Base-by-base conservation (phyloP, 2,113 vertebrate genomes). In the Myrmophylax atrothorax region DNA sequence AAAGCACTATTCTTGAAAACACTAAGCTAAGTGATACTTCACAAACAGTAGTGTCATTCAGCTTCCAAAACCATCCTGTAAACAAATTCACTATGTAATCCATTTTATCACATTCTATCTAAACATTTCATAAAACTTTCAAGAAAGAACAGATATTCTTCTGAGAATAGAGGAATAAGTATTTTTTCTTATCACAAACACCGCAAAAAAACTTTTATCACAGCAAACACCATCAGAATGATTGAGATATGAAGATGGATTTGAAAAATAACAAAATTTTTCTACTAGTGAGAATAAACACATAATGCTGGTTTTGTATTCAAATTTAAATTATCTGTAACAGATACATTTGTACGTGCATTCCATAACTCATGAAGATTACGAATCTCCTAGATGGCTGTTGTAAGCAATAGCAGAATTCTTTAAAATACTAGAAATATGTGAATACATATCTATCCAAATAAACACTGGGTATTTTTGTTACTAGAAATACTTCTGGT, bases 351-450 rank as follows among this genome's bases (percentile, higher is more conserved):
- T 69, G 12, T 78, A 81, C 8, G 10, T 18, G 26, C 38, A 74
- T 84, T 73, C 77, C 69, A 67, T 42, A 94, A 73, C 75, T 87
- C 7, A 18, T 33, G 62, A 87, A 67, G 87, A 81, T 47, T 58
- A 63, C n/a, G 16, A 91, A 42, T 72, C 50, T 90, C 60, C 77
- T 52, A 66, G 44, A 60, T 50, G 60, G 47, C 24, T 89, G 56
- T 46, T 81, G 23, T 26, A 70, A 87, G 55, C 12, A 94, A 74
- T 4, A 94, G 9, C 29, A 72, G 55, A 94, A 84, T 80, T 84
- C 69, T 84, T 91, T 50, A 81, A 69, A 95, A 93, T 75, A 84
- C 52, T 40, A 81, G n/a, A 91, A 94, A 95, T 87, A 95, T 74
- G 55, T 62, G 40, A 90, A 77, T 64, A 79, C 20, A 1, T 68